Evolutionary conservation across 2,797 vertebrate species (phyloP), one percentile per base, ranked within the genome.

Genomic region (Mormyrus hasselquistii): DNA sequence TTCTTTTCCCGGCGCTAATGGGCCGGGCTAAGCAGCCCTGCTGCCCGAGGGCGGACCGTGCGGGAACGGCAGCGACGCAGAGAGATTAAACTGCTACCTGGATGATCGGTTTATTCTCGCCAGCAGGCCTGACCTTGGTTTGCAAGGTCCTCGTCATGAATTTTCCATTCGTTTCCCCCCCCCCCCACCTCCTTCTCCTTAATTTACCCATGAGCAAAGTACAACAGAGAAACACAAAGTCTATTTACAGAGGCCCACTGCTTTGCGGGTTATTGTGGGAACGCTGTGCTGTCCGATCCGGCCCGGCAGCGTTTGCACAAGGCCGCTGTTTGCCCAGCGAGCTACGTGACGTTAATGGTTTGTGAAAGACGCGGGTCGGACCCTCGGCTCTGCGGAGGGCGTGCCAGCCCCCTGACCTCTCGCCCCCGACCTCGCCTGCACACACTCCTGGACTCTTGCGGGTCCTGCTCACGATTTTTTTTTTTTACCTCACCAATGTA

Each of bases 171-270:
- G 10, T 47, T 34, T 7, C n/a, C 41, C 50, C 84, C 89, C 14
- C 55, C 86, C 89, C 85, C 88, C 86, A 87, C 92, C 89, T 92
- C 92, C 16, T 49, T 50, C 82, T 65, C 7, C 82, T 89, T 86
- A 52, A 65, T 89, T 86, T 86, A 25, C 41, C 25, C 44, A 14
- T 25, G 22, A n/a, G 55, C 44, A 38, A 19, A 57, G 79, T 57
- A 85, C 79, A 85, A 85, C 49, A 50, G 76, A 44, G 53, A 57
- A 49, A 29, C 19, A 83, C 82, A 55, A n/a, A 57, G 84, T 29
- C 38, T 87, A 83, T 73, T 73, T 79, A 62, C 59, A 55, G 82
- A 89, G 47, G 62, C 59, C 83, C 8, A 14, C 16, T n/a, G 16
- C 16, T 53, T 55, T 16, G 62, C 65, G 4, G 19, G 25, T 55